Evolutionary conservation across 2,888 invertebrate genomes (phyloP), one percentile per base, ranked within the genome.

Genomic region (Gibbula magus): DNA sequence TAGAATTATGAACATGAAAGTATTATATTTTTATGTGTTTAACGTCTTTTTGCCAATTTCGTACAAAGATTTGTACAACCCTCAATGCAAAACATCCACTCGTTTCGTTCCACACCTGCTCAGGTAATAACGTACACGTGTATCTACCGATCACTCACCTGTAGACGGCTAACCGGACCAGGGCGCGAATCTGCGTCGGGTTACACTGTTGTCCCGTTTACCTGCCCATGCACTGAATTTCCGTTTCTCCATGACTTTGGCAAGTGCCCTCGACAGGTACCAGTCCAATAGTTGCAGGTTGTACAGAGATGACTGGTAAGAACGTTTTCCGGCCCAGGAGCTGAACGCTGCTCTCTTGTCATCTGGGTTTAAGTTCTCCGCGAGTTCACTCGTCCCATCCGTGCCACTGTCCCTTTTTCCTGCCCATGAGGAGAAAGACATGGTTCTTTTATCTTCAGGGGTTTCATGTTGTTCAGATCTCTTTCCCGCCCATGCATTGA

Each of bases 181-280:
- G 29, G 75, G 53, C 2, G n/a, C 25, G 20, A 75, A 75, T 29
- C 53, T 53, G 29, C 75, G 25, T 2, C 75, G 25, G 18, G 54
- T 32, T 29, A 75, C 3, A 18, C 54, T 32, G 54, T 32, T 54
- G 54, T 75, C 56, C 7, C 75, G 10, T 13, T 75, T 75, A 2
- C 75, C 75, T n/a, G 75, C 75, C 75, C 75, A 75, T 16, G 54
- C 53, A 32, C 54, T 54, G 54, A 75, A 75, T 35, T 25, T 75
- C 29, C 54, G 13, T 29, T 75, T 75, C 53, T 54, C 35, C 54
- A 75, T 75, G 25, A 54, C 54, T 20, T 75, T 75, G 13, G 32
- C 35, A 4, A 75, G 25, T 8, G 35, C 75, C n/a, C 54, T 16
- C 10, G 75, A 52, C 54, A 75, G 53, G 35, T 53, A 53, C 75